Evolutionary conservation across 2,113 vertebrate species (phyloP).

Genomic region (Protobothrops flavoviridis): DNA sequence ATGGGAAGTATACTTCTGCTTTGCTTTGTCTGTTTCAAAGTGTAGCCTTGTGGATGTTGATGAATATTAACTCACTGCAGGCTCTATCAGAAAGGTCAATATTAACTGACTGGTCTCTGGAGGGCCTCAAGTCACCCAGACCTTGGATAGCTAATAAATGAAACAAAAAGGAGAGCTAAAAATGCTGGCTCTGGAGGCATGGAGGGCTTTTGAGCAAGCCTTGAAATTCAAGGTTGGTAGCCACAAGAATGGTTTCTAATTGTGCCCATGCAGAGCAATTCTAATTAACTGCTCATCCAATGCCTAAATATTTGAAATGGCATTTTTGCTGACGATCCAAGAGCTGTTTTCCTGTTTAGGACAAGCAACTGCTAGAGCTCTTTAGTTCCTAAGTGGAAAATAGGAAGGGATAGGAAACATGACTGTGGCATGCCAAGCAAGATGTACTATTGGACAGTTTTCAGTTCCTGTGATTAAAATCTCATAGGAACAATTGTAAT

Average conservation of each 20-base stretch:
- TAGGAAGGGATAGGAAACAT: background rate
- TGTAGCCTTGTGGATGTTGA: background rate
- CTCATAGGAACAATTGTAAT: background rate
- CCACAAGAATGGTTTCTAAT: background rate
- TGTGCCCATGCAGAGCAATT: background rate
- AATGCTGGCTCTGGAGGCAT: background rate
- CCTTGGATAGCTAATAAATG: background rate
- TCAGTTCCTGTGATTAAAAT: background rate
- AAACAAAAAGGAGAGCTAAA: background rate
- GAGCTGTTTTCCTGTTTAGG: background rate
- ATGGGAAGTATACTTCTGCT: background rate
- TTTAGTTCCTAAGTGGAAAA: background rate
- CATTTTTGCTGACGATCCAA: background rate
- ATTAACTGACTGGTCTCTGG: background rate
- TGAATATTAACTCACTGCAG: background rate
- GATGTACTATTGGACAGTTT: background rate
- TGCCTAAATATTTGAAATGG: background rate
- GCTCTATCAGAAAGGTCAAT: background rate
- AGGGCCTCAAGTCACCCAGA: background rate
- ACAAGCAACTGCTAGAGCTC: background rate
- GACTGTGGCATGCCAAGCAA: background rate
- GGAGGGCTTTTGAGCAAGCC: background rate
- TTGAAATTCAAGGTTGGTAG: background rate
- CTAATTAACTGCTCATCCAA: background rate
- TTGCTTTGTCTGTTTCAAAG: background rate